These are phyloP conservation scores for Chiridota heheva DNA, from an alignment of 35 echinoderm and acorn worm genomes.

Conservation along the genomic window DNA sequence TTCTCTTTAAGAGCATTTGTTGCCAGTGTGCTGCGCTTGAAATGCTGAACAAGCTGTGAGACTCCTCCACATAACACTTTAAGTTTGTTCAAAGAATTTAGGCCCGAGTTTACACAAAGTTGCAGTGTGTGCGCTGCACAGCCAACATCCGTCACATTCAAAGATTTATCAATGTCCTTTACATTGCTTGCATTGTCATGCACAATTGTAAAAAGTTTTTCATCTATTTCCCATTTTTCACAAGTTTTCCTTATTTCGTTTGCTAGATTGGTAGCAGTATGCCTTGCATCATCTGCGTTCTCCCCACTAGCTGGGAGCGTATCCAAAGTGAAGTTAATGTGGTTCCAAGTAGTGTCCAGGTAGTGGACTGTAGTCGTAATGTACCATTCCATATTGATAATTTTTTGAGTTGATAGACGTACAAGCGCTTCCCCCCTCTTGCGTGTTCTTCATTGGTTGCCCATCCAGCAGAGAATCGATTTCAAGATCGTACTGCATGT, in stretches of 20 bases:
- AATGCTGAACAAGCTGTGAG: background rate
- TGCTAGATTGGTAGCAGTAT: conserved; percentile 19
- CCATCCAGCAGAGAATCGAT: too few species aligned
- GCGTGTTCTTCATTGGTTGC: too few species aligned
- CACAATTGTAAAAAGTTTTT: conserved; percentile 14
- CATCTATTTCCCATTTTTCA: conserved; percentile 25
- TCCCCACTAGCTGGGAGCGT: background rate
- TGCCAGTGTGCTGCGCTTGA: background rate
- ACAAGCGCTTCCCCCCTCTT: too few species aligned
- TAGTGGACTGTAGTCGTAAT: conserved; percentile 37
- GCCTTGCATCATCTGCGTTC: conserved; percentile 7
- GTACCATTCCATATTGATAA: conserved; percentile 6
- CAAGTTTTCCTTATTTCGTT: background rate
- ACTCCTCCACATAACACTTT: background rate
- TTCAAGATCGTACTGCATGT: too few species aligned
- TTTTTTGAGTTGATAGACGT: too few species aligned
- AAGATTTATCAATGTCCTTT: conserved; percentile 24
- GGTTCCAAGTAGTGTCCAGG: conserved; percentile 14
- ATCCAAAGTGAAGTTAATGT: conserved; percentile 10
- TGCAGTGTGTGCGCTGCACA: conserved; percentile 58
- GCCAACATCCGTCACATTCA: background rate
- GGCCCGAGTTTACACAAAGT: conserved; percentile 8
- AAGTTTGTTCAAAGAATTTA: background rate
- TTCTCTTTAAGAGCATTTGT: background rate
- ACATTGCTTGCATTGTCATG: conserved; percentile 60